phyloP scores from a whole-genome alignment of 1,140 invertebrate genomes.

The Brachionus plicatilis region DNA sequence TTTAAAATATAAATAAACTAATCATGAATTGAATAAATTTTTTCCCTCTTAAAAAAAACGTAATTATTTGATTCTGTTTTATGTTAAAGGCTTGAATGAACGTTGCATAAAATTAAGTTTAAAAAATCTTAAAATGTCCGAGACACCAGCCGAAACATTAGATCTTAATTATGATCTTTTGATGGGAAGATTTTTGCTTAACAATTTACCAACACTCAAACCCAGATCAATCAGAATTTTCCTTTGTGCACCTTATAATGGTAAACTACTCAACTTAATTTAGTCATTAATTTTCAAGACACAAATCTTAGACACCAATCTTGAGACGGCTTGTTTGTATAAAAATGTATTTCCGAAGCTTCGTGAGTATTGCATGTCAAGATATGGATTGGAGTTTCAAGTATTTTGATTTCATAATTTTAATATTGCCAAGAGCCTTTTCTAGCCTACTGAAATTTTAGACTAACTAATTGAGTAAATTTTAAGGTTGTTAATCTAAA shows the following conservation, averaged over 20 bases:
- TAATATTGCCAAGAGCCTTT: not conserved
- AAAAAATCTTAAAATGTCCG: not conserved
- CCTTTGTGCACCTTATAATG: conserved; percentile 18
- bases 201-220: not conserved
- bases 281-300: not conserved
- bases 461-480: not conserved
- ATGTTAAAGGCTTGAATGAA: not conserved
- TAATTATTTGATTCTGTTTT: not conserved
- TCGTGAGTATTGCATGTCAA: conserved; percentile 8
- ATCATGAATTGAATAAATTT: not conserved
- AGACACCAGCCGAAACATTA: not conserved
- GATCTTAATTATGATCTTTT: conserved; percentile 14
- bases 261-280: not conserved
- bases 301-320: conserved; percentile 10
- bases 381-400: conserved; percentile 37
- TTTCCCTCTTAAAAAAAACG: not conserved
- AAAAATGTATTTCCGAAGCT: not conserved
- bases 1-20: conserved; percentile 28
- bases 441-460: not conserved
- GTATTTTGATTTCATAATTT: conserved; percentile 1
- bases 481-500: conserved; percentile 24
- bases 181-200: not conserved
- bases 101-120: not conserved
- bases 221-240: conserved; percentile 16
- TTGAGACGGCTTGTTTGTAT: not conserved